Evolutionary conservation across 2,888 invertebrate species (phyloP).

Genomic region (Pseudoips prasinana): DNA sequence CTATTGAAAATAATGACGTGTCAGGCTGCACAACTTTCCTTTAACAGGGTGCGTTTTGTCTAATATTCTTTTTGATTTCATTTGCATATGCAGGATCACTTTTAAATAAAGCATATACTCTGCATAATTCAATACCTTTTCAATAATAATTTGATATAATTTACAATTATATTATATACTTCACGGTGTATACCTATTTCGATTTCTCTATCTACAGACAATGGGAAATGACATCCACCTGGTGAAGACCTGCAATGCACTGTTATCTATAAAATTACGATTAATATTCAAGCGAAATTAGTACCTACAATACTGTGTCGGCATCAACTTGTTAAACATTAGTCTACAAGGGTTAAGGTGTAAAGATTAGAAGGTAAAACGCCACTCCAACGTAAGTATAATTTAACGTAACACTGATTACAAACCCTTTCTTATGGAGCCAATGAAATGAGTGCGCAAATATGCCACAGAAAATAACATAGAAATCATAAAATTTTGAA

Average conservation of each 20-base stretch:
- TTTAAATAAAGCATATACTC: neutral
- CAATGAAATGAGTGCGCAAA: slow-evolving; percentile 47
- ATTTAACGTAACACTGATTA: slow-evolving; percentile 33
- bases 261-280: slow-evolving; percentile 56
- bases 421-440: slow-evolving; percentile 40
- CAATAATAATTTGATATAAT: slow-evolving; percentile 14
- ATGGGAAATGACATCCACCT: slow-evolving; percentile 37
- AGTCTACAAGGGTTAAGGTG: slow-evolving; percentile 37
- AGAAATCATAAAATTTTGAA: slow-evolving; percentile 28
- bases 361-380: slow-evolving; percentile 40
- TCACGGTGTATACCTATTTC: too few relatives aligned
- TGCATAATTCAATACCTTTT: slow-evolving; percentile 1
- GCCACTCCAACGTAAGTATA: slow-evolving; percentile 41
- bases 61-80: slow-evolving; percentile 12
- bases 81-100: neutral
- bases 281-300: slow-evolving; percentile 36
- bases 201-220: slow-evolving; percentile 8
- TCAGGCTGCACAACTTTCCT: too few relatives aligned
- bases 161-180: too few relatives aligned
- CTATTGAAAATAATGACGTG: too few relatives aligned
- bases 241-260: slow-evolving; percentile 42
- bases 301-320: slow-evolving; percentile 36
- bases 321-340: slow-evolving; percentile 35
- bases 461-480: slow-evolving; percentile 47
- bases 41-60: too few relatives aligned